Evolutionary conservation across 2,113 vertebrate species (phyloP).

Genomic region (Albula goreensis): DNA sequence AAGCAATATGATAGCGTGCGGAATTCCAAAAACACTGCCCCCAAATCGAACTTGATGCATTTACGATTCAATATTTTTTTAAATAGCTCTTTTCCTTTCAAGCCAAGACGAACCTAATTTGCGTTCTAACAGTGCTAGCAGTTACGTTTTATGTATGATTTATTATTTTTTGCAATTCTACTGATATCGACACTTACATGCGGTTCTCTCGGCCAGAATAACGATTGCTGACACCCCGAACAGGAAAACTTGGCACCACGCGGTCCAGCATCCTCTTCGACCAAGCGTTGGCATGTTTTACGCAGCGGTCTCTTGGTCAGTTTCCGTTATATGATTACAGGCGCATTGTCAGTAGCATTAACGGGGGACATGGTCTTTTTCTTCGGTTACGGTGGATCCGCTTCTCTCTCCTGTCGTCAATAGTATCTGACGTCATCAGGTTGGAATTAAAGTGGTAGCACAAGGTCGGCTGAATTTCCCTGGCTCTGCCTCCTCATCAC

Average conservation of each 20-base stretch:
- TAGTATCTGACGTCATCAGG: constrained; percentile 65
- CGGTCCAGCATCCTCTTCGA: constrained; percentile 66
- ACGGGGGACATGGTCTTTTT: constrained; percentile 47
- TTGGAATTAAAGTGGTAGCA: constrained; percentile 60
- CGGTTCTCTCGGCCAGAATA: constrained; percentile 69
- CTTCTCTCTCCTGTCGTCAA: constrained; percentile 44
- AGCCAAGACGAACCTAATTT: background rate
- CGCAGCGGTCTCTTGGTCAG: constrained; percentile 53
- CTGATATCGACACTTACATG: constrained; percentile 66
- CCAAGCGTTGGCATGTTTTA: constrained; percentile 60
- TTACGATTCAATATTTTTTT: no score
- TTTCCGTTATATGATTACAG: constrained; percentile 43
- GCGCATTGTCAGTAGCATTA: constrained; percentile 3
- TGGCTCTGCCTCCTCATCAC: background rate
- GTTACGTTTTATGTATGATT: background rate
- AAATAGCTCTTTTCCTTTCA: background rate
- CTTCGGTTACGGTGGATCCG: constrained; percentile 41
- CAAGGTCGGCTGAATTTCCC: background rate
- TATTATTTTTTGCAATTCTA: background rate
- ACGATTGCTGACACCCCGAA: constrained; percentile 69
- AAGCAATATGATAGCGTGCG: background rate
- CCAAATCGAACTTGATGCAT: background rate
- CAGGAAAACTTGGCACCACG: constrained; percentile 70
- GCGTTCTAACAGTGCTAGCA: background rate
- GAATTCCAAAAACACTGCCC: background rate